Evolutionary conservation across 2,113 vertebrate species (phyloP).

Genomic region (Haemorhous mexicanus): DNA sequence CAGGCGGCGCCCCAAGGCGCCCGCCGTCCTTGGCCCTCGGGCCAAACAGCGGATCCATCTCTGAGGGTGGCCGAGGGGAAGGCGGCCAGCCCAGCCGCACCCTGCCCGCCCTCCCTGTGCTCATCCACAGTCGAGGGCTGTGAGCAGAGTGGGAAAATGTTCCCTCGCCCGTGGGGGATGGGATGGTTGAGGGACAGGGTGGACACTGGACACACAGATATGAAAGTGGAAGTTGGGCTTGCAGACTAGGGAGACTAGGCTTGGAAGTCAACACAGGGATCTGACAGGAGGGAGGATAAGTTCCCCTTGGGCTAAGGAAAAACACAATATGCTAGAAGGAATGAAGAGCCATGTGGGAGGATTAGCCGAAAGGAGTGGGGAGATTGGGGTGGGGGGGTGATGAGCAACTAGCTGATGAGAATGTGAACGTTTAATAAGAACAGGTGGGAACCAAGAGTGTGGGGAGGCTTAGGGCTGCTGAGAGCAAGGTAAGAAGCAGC

Average conservation of each 20-base stretch:
- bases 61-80: accelerated
- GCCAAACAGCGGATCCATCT: neutral
- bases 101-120: accelerated
- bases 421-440: neutral
- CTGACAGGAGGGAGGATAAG: neutral
- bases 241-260: neutral
- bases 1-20: too few relatives aligned
- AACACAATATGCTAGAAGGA: neutral
- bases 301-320: neutral
- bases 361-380: neutral
- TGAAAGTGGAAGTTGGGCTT: neutral
- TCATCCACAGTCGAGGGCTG: neutral
- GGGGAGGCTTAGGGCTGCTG: accelerated
- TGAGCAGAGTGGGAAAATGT: neutral
- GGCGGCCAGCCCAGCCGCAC: neutral
- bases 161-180: accelerated
- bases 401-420: neutral
- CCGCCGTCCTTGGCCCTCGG: neutral
- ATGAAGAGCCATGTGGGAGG: neutral
- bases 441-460: neutral
- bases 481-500: neutral
- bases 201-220: accelerated
- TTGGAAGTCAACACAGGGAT: neutral
- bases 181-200: neutral
- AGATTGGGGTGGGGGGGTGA: too few relatives aligned